phyloP scores from a whole-genome alignment of 2,113 vertebrate species.

The Fulica atra region DNA sequence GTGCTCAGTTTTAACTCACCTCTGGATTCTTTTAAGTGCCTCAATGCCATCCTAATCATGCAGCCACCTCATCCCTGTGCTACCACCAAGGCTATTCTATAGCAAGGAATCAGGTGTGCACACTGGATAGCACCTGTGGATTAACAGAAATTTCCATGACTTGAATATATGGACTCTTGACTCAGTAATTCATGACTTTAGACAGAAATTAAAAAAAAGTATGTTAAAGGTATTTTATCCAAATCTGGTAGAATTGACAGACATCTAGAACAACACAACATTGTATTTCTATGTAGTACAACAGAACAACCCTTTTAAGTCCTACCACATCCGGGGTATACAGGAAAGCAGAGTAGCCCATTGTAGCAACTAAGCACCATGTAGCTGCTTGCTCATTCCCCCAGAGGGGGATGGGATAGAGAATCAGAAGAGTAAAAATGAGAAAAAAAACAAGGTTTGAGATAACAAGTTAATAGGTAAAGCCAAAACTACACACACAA shows the following conservation, averaged over 20 bases:
- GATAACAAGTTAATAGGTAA: neutral
- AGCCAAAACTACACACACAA: rapidly evolving
- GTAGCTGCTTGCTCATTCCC: rapidly evolving
- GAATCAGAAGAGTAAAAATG: neutral
- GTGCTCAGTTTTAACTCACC: neutral
- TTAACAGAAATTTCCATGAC: neutral
- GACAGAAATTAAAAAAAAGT: neutral
- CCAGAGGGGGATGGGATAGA: rapidly evolving
- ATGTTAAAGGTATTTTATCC: neutral
- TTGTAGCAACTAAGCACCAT: neutral
- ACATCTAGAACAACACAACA: neutral
- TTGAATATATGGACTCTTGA: neutral
- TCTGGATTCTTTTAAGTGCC: neutral
- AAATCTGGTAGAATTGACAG: neutral
- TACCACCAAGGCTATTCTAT: neutral
- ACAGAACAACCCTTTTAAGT: neutral
- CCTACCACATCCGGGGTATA: neutral
- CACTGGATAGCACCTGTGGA: neutral
- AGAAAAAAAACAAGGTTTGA: rapidly evolving
- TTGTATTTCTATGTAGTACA: neutral
- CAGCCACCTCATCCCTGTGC: neutral
- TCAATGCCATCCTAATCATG: neutral
- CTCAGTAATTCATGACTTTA: neutral
- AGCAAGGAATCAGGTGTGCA: neutral
- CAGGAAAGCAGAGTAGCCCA: neutral